These are phyloP conservation scores for Tetramorium alpestre DNA, from an alignment of 1,140 invertebrate species.

Conservation along the genomic window DNA sequence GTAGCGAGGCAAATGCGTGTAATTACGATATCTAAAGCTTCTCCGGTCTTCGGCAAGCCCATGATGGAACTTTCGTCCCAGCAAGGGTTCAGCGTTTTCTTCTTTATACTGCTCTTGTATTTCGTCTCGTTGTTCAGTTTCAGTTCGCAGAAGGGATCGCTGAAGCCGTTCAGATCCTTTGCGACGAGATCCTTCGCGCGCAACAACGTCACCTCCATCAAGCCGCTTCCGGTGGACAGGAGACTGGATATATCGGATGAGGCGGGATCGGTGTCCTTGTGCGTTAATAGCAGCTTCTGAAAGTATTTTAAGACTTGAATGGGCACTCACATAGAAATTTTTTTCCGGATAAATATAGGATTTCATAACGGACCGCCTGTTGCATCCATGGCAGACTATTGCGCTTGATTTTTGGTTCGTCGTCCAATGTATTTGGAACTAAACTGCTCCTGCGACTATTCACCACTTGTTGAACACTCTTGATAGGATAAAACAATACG, in stretches of 20 bases:
- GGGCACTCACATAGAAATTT: not conserved
- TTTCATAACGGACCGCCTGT: slow-evolving; percentile 79
- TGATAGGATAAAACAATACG: slow-evolving; percentile 85
- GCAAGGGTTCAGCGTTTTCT: slow-evolving; percentile 87
- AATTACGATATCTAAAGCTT: slow-evolving; percentile 85
- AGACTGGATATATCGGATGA: slow-evolving; percentile 82
- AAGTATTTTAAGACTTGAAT: slow-evolving; percentile 29
- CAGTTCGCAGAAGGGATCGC: slow-evolving; percentile 87
- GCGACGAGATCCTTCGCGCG: slow-evolving; percentile 83
- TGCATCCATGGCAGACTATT: slow-evolving; percentile 84
- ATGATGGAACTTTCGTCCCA: slow-evolving; percentile 87
- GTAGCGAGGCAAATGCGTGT: not conserved
- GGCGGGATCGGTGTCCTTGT: slow-evolving; percentile 79
- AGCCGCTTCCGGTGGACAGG: slow-evolving; percentile 81
- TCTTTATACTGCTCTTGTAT: slow-evolving; percentile 87
- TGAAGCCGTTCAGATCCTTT: slow-evolving; percentile 85
- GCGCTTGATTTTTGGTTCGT: slow-evolving; percentile 78
- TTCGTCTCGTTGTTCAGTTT: slow-evolving; percentile 86
- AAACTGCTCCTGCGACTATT: slow-evolving; percentile 75
- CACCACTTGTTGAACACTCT: slow-evolving; percentile 75
- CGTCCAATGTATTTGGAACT: slow-evolving; percentile 66
- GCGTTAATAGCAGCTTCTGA: slow-evolving; percentile 80
- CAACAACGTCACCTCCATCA: slow-evolving; percentile 83
- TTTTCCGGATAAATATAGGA: not conserved
- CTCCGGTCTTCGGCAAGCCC: slow-evolving; percentile 83